Percentiles rank a stretch among this genome's conserved stretches.
Evolutionary conservation across 1,140 invertebrate species (phyloP).

Genomic region (Probaryconus sp.): DNA sequence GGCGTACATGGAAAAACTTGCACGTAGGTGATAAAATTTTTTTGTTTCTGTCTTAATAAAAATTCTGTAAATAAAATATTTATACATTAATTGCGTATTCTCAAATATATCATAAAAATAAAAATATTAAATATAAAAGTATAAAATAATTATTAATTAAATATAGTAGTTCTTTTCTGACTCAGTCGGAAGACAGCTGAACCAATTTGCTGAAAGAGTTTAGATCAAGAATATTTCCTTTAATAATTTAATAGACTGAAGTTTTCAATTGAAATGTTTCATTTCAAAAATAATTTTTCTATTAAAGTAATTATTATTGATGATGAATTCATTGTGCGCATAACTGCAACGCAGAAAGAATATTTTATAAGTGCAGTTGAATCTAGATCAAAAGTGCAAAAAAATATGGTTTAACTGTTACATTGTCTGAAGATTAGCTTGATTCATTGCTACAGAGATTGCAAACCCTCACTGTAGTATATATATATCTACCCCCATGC

Average conservation of each 20-base stretch:
- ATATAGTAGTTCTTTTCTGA: conserved; percentile 11
- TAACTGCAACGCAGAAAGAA: neutral
- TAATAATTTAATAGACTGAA: neutral
- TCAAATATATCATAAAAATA: no score
- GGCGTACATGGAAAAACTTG: conserved; percentile 80
- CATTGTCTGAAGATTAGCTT: conserved; percentile 68
- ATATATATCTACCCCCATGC: conserved; percentile 66
- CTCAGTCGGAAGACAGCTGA: conserved; percentile 27
- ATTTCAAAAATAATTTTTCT: conserved; percentile 2
- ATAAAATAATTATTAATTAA: conserved; percentile 39
- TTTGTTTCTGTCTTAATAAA: no score
- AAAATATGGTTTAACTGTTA: conserved; percentile 62
- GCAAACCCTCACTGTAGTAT: conserved; percentile 62
- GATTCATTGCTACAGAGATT: conserved; percentile 69
- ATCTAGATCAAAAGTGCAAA: conserved; percentile 64
- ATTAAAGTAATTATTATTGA: conserved; percentile 31
- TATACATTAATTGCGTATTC: no score
- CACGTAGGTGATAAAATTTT: conserved; percentile 72
- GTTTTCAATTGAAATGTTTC: conserved; percentile 11
- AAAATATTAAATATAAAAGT: no score
- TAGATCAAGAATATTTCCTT: conserved; percentile 26
- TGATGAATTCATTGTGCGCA: conserved; percentile 50
- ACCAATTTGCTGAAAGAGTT: conserved; percentile 37
- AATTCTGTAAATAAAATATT: no score
- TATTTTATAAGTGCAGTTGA: conserved; percentile 48